phyloP scores from a whole-genome alignment of 1,140 invertebrate genomes.

The Dufourea novaeangliae region DNA sequence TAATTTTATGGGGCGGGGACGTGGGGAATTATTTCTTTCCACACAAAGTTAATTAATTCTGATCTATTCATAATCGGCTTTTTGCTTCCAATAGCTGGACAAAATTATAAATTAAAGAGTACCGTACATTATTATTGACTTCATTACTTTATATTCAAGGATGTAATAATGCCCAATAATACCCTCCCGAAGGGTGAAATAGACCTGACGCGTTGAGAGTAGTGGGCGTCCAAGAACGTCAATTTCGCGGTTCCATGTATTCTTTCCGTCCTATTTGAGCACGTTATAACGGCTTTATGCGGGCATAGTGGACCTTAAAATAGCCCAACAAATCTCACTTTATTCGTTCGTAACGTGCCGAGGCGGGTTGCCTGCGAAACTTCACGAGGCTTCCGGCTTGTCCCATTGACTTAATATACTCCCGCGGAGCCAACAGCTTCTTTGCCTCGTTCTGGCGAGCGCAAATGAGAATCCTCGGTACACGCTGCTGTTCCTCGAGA shows the following conservation, averaged over 20 bases:
- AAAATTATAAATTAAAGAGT: too few relatives aligned
- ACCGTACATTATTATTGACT: too few relatives aligned
- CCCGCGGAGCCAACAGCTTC: too few relatives aligned
- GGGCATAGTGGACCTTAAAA: not conserved
- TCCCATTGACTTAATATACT: slow-evolving; percentile 34
- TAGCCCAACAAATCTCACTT: slow-evolving; percentile 53
- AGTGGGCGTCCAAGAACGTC: slow-evolving; percentile 2
- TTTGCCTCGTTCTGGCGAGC: not conserved
- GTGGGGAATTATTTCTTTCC: too few relatives aligned
- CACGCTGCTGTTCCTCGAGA: not conserved
- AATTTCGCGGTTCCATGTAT: slow-evolving; percentile 14
- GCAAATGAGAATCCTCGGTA: slow-evolving; percentile 7
- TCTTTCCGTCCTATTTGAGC: slow-evolving; percentile 25
- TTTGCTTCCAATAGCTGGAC: too few relatives aligned
- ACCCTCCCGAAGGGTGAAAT: not conserved
- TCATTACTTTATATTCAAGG: too few relatives aligned
- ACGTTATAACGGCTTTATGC: not conserved
- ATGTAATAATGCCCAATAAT: too few relatives aligned
- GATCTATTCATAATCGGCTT: too few relatives aligned
- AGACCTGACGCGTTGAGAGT: not conserved
- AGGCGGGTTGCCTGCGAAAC: slow-evolving; percentile 13
- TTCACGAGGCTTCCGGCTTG: slow-evolving; percentile 8
- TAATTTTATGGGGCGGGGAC: too few relatives aligned
- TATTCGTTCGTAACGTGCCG: slow-evolving; percentile 17
- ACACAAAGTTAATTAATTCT: too few relatives aligned